Evolutionary conservation across 2,113 vertebrate genomes (phyloP).

Genomic region (Pholis gunnellus): DNA sequence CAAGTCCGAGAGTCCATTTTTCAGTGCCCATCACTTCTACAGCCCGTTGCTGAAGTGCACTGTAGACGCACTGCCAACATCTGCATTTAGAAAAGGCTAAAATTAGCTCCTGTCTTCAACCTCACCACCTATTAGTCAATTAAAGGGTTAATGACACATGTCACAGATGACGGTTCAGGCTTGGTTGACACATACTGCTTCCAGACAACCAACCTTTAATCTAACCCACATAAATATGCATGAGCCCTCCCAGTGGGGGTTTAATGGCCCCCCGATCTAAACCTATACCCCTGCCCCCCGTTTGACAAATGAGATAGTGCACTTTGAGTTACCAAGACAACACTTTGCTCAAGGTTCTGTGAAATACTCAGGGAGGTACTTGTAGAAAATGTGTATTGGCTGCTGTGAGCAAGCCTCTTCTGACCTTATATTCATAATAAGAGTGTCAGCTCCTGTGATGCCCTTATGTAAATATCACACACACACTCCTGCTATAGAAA

Average conservation of each 20-base stretch:
- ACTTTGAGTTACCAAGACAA: slow-evolving; percentile 53
- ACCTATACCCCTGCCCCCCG: slow-evolving; percentile 3
- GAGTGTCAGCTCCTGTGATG: background rate
- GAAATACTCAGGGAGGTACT: slow-evolving; percentile 30
- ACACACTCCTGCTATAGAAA: slow-evolving; percentile 7
- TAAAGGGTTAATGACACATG: slow-evolving; percentile 79
- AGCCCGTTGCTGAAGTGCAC: background rate
- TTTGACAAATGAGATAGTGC: slow-evolving; percentile 50
- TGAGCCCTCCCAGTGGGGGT: slow-evolving; percentile 65
- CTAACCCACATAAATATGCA: slow-evolving; percentile 79
- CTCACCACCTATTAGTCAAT: slow-evolving; percentile 69
- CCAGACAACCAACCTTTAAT: slow-evolving; percentile 68
- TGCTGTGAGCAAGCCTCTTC: slow-evolving; percentile 9
- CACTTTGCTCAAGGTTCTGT: slow-evolving; percentile 46
- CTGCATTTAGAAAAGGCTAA: slow-evolving; percentile 51
- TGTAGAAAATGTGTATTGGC: slow-evolving; percentile 42
- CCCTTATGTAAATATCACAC: slow-evolving; percentile 30
- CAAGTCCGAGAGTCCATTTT: slow-evolving; percentile 20
- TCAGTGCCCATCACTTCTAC: slow-evolving; percentile 25
- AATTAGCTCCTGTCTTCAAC: slow-evolving; percentile 45
- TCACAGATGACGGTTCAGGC: slow-evolving; percentile 56
- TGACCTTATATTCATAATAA: slow-evolving; percentile 28
- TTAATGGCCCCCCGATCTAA: slow-evolving; percentile 60
- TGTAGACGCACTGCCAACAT: slow-evolving; percentile 25
- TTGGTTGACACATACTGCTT: slow-evolving; percentile 41